Evolutionary conservation across 2,888 invertebrate genomes (phyloP), one percentile per base, ranked within the genome.

Genomic region (Melanotus villosus): DNA sequence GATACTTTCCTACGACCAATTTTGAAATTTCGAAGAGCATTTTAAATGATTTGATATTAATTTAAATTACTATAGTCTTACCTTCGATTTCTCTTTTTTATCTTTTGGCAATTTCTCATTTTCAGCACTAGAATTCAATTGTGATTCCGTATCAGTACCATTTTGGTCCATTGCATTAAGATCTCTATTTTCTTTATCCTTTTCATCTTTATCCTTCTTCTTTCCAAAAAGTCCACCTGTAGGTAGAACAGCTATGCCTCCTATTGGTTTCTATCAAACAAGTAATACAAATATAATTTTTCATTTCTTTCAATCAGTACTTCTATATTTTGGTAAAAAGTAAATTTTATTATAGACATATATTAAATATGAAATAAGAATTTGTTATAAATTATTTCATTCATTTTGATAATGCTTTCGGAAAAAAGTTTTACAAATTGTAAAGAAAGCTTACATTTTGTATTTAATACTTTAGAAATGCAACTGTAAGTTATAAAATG

Each of bases 231-330:
- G 83, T 66, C 87, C 89, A 36, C 90, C 90, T 16, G 91, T 87
- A 52, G 94, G 94, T 85, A 95, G 88, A 73, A 95, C 95, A 72
- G 94, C 92, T 68, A 95, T 92, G 6, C 94, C 95, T 50, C 95
- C 95, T 30, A 93, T 87, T 21, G 94, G 94, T 86, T 93, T 94
- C 94, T 95, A 87, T 57, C 87, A 87, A 73, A 77, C 81, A 80
- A 81, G 71, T 19, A 56, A 41, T 54, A 10, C 7, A 18, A 32
- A 34, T 1, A 12, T 34, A 12, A 34, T 10, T 1, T 10, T 12
- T 12, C n/a, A n/a, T 34, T 12, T 30, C 18, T 21, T 10, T 7
- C 18, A 47, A 65, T 12, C 32, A 19, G n/a, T n/a, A n/a, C n/a
- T n/a, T n/a, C n/a, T n/a, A n/a, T n/a, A n/a, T n/a, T n/a, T n/a